A percentile compares a stretch with the other conserved stretches of the same genome.
Conservation (phyloP, 2,888 invertebrate species). For the Cheilosia variabilis region DNA sequence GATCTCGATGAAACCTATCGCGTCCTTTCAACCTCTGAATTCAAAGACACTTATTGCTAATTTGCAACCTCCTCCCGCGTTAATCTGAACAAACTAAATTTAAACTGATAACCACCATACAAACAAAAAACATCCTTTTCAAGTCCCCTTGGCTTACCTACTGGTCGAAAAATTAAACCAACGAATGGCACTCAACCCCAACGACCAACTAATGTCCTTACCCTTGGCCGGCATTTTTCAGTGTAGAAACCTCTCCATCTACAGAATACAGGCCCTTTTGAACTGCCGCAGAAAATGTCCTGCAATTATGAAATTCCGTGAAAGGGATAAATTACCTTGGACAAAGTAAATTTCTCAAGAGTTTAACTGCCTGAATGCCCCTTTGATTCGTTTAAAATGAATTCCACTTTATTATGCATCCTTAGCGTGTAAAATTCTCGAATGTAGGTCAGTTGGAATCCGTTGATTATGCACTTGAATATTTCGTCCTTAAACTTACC, state of each 20-base stretch:
- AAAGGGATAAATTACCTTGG: slow-evolving; percentile 29
- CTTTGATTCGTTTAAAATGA: slow-evolving; percentile 45
- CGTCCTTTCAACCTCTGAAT: too few species aligned
- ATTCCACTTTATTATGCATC: slow-evolving; percentile 31
- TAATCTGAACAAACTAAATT: too few species aligned
- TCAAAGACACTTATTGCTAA: too few species aligned
- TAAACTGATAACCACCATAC: too few species aligned
- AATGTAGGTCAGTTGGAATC: slow-evolving; percentile 66
- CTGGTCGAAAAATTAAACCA: too few species aligned
- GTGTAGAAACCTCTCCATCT: neutral
- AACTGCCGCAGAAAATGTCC: neutral
- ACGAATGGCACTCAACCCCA: neutral
- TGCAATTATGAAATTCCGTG: slow-evolving; percentile 6
- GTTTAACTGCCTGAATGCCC: slow-evolving; percentile 46
- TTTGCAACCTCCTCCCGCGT: too few species aligned
- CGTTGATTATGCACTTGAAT: slow-evolving; percentile 43
- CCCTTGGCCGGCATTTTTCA: neutral
- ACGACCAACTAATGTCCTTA: neutral
- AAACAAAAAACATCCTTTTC: too few species aligned
- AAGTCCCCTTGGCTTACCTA: too few species aligned
- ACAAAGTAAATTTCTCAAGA: slow-evolving; percentile 50
- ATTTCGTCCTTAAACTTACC: slow-evolving; percentile 31
- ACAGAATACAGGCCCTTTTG: neutral
- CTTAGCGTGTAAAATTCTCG: slow-evolving; percentile 24
- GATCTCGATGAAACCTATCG: too few species aligned